Evolutionary conservation across 2,113 vertebrate genomes (phyloP).

Genomic region (Triplophysa dalaica): DNA sequence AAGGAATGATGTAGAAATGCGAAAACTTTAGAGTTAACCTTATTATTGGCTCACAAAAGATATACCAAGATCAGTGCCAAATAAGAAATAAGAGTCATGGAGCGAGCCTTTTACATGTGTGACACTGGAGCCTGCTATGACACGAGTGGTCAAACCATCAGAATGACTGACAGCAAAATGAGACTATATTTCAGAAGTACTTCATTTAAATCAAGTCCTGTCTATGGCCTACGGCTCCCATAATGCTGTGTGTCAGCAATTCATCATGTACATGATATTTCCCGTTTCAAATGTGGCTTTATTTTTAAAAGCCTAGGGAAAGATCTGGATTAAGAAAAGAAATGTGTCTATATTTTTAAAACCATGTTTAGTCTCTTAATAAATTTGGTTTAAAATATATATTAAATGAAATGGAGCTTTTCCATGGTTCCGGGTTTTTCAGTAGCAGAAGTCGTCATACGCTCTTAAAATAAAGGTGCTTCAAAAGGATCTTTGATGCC

Average conservation of each 20-base stretch:
- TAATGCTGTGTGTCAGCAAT: constrained; percentile 29
- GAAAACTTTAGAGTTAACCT: neutral
- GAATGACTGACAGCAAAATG: constrained; percentile 27
- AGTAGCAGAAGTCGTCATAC: too few relatives aligned
- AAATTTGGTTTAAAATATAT: neutral
- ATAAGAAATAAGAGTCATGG: neutral
- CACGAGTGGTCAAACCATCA: constrained; percentile 34
- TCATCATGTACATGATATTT: constrained; percentile 14
- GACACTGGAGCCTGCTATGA: constrained; percentile 24
- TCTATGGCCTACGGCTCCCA: constrained; percentile 3
- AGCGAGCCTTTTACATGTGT: neutral
- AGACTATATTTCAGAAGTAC: constrained; percentile 28
- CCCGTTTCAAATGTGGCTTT: neutral
- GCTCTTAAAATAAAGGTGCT: too few relatives aligned
- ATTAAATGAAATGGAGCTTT: too few relatives aligned
- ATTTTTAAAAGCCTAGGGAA: constrained; percentile 3
- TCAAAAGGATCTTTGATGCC: too few relatives aligned
- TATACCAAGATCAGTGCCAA: neutral
- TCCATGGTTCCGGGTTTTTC: too few relatives aligned
- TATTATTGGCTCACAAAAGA: neutral
- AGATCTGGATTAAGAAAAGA: neutral
- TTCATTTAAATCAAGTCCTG: constrained; percentile 16
- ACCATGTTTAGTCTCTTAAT: neutral
- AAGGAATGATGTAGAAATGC: neutral
- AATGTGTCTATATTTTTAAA: too few relatives aligned